Conservation (phyloP, 1,140 invertebrate genomes). For the Bombus haemorrhoidalis region DNA sequence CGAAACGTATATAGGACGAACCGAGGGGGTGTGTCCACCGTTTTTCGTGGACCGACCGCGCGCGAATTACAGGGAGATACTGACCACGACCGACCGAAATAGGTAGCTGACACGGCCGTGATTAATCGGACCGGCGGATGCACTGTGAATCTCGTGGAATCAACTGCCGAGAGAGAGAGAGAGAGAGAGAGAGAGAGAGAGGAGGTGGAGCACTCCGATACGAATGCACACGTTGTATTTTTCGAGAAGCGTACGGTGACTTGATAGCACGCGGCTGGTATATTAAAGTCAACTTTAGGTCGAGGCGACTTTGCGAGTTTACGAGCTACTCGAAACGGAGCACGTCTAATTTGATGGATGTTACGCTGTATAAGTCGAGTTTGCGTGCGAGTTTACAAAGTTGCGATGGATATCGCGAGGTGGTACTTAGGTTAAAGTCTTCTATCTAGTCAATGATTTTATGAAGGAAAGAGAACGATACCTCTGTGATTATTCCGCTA, state of each 20-base stretch:
- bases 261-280: too few relatives aligned
- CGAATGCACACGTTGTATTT: neutral
- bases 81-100: conserved; percentile 6
- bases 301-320: too few relatives aligned
- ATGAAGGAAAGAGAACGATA: too few relatives aligned
- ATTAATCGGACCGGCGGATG: conserved; percentile 11
- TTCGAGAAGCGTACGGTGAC: neutral
- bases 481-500: too few relatives aligned
- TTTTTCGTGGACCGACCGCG: conserved; percentile 3
- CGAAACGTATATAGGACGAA: neutral
- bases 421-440: too few relatives aligned
- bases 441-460: too few relatives aligned
- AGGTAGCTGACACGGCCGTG: conserved; percentile 15
- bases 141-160: neutral
- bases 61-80: conserved; percentile 20
- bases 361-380: neutral
- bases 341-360: neutral
- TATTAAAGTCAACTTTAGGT: too few relatives aligned
- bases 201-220: neutral
- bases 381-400: neutral
- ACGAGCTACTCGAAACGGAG: neutral
- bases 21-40: conserved; percentile 2
- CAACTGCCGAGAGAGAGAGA: neutral
- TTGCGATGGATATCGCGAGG: too few relatives aligned
- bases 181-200: too few relatives aligned